Conservation (phyloP, 2,113 vertebrate species). For the Daboia siamensis region DNA sequence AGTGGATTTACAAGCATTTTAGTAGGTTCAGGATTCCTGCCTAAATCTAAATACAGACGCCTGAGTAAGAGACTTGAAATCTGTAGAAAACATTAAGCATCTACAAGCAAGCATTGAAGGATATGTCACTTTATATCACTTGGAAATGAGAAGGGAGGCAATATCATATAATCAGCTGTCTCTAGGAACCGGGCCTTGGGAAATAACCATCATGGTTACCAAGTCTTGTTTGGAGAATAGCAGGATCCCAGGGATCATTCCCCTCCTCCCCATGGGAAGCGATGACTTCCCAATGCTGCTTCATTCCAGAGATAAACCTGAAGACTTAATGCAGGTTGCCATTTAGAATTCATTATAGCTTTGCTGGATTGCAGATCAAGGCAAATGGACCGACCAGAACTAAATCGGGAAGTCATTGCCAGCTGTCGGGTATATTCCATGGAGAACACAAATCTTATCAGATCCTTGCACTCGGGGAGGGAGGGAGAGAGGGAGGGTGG, state of each 20-base stretch:
- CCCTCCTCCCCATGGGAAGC: too few relatives aligned
- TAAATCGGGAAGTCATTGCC: neutral
- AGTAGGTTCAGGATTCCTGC: neutral
- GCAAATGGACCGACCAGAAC: neutral
- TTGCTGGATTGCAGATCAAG: neutral
- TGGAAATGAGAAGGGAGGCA: slow-evolving; percentile 26
- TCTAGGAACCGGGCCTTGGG: neutral
- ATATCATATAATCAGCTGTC: slow-evolving; percentile 28
- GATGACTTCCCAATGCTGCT: neutral
- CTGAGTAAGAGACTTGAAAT: slow-evolving; percentile 16
- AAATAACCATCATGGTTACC: neutral
- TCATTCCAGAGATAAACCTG: neutral
- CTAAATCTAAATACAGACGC: slow-evolving; percentile 23
- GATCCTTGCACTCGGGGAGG: neutral
- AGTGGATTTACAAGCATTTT: slow-evolving; percentile 11
- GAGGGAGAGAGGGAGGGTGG: neutral
- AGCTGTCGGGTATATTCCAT: neutral
- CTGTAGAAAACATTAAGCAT: neutral
- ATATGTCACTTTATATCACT: slow-evolving; percentile 31
- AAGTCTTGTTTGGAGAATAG: neutral
- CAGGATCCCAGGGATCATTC: neutral
- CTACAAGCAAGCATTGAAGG: slow-evolving; percentile 10
- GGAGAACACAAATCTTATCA: neutral
- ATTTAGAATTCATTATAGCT: neutral
- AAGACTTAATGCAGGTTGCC: neutral